Percentiles rank a stretch among this genome's conserved stretches.
Evolutionary conservation across 2,888 invertebrate species (phyloP).

Genomic region (Xylota sylvarum): DNA sequence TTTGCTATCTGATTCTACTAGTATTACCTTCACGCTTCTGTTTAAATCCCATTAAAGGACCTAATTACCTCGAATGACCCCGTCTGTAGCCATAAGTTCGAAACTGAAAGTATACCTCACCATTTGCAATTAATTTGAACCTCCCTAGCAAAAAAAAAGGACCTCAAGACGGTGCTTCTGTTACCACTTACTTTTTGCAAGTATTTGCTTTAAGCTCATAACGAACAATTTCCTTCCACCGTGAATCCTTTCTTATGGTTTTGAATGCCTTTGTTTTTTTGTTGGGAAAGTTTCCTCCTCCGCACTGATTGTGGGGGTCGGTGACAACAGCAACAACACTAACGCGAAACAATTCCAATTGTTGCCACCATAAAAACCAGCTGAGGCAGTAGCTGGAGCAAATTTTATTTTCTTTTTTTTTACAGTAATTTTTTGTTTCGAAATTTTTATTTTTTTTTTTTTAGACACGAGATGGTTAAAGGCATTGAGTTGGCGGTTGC

Average conservation of each 20-base stretch:
- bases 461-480: constrained; percentile 33
- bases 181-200: constrained; percentile 55
- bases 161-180: constrained; percentile 34
- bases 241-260: constrained; percentile 46
- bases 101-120: constrained; percentile 19
- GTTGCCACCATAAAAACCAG: constrained; percentile 55
- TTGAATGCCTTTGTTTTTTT: constrained; percentile 32
- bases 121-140: constrained; percentile 53
- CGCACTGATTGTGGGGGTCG: constrained; percentile 48
- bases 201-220: constrained; percentile 67
- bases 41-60: constrained; percentile 6
- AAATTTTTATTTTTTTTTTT: neutral
- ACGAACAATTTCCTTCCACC: constrained; percentile 67
- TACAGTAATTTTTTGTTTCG: no score
- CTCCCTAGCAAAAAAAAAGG: constrained; percentile 16
- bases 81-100: constrained; percentile 6
- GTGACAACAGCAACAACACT: constrained; percentile 51
- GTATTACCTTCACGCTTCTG: no score
- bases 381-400: constrained; percentile 40
- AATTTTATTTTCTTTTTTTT: constrained; percentile 26
- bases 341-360: constrained; percentile 70
- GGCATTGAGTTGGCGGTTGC: constrained; percentile 46
- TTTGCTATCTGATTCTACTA: no score
- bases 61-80: constrained; percentile 16
- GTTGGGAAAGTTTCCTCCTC: constrained; percentile 51